These are phyloP conservation scores for Streptopelia turtur DNA, from an alignment of 2,797 vertebrate species.

Conservation along the genomic window DNA sequence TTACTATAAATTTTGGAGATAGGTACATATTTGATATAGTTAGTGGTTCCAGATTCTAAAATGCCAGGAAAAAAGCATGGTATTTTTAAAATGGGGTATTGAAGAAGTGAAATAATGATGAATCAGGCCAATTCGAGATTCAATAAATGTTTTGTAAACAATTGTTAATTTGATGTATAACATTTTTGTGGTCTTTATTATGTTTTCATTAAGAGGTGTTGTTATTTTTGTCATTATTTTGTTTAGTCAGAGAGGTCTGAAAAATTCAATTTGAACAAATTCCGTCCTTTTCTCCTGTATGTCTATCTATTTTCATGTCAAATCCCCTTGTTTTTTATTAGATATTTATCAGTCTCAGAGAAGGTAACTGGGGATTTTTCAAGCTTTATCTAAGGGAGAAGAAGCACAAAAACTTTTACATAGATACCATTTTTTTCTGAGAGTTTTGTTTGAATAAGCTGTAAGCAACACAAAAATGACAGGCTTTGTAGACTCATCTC, in stretches of 20 bases:
- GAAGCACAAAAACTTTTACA: background rate
- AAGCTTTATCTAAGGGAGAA: background rate
- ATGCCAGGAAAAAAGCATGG: fast-evolving
- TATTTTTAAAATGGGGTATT: background rate
- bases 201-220: background rate
- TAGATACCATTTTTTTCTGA: background rate
- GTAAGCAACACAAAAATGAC: slow-evolving; percentile 27
- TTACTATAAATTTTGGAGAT: background rate
- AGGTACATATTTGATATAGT: fast-evolving
- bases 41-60: background rate
- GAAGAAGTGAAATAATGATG: background rate
- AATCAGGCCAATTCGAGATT: background rate
- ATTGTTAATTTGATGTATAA: background rate
- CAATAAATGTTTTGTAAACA: background rate
- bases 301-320: background rate
- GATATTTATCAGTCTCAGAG: background rate
- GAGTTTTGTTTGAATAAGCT: background rate
- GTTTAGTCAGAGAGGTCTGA: background rate
- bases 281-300: background rate
- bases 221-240: background rate
- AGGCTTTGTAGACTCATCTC: background rate
- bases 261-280: background rate
- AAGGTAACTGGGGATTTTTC: background rate
- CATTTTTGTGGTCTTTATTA: background rate
- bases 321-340: background rate